phyloP scores from a whole-genome alignment of 1,140 invertebrate species.

The Pseudomyrmex flavicornis region DNA sequence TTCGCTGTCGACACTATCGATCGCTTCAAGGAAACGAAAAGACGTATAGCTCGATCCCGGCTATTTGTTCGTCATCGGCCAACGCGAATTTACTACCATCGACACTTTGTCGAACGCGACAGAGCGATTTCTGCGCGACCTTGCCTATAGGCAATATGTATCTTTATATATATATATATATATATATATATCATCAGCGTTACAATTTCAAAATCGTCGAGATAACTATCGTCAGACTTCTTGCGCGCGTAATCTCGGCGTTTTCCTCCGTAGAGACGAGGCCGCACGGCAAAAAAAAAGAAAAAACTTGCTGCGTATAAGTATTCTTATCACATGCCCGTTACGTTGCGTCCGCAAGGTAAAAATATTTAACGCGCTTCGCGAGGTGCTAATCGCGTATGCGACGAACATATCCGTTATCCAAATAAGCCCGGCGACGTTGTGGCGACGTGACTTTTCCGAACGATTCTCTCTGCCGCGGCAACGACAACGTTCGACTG shows the following conservation, averaged over 20 bases:
- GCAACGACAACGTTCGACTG: background rate
- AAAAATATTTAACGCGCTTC: conserved; percentile 58
- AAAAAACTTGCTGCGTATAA: conserved; percentile 5
- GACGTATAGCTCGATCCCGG: background rate
- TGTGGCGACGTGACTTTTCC: conserved; percentile 41
- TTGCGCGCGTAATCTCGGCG: conserved; percentile 4
- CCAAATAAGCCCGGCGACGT: conserved; percentile 53
- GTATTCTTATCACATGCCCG: conserved; percentile 56
- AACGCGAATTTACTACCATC: conserved; percentile 18
- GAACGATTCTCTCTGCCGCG: background rate
- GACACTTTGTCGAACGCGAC: background rate
- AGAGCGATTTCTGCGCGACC: background rate
- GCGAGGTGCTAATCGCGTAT: conserved; percentile 64
- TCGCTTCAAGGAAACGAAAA: conserved; percentile 23
- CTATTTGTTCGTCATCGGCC: conserved; percentile 27
- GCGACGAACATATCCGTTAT: conserved; percentile 31
- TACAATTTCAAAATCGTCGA: conserved; percentile 2
- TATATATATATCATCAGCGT: background rate
- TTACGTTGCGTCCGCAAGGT: conserved; percentile 38
- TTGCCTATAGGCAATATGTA: background rate
- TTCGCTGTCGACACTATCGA: conserved; percentile 26
- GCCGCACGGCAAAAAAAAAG: background rate
- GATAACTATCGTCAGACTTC: conserved; percentile 7
- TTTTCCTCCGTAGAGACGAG: background rate
- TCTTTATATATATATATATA: background rate